phyloP scores from a whole-genome alignment of 2,888 invertebrate species.

The Ditula angustiorana region DNA sequence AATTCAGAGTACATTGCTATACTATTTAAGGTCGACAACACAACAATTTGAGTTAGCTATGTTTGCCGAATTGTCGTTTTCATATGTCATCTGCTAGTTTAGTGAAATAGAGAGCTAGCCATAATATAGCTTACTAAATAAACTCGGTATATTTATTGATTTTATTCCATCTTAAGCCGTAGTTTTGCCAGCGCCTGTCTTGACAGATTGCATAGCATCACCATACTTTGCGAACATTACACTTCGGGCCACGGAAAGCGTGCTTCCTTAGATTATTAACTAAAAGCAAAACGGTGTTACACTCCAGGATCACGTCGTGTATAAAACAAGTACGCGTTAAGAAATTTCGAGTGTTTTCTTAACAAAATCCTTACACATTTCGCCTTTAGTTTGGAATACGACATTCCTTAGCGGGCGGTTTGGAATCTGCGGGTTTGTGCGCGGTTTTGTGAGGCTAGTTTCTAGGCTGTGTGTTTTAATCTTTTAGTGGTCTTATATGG shows the following conservation, averaged over 20 bases:
- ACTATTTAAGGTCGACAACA: too few species aligned
- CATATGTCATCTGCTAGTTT: too few species aligned
- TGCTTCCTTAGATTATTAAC: conserved; percentile 58
- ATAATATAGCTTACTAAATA: too few species aligned
- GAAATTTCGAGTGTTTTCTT: conserved; percentile 54
- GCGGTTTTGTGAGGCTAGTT: background rate
- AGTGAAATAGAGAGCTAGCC: too few species aligned
- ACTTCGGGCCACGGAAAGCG: conserved; percentile 36
- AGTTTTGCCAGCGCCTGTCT: background rate
- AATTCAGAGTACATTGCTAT: too few species aligned
- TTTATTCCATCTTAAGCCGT: background rate
- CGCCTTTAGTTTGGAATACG: conserved; percentile 5
- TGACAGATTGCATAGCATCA: conserved; percentile 14
- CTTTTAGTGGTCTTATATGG: conserved; percentile 45
- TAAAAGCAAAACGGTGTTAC: conserved; percentile 74
- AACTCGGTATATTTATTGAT: too few species aligned
- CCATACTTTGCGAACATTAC: conserved; percentile 20
- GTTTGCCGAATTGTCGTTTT: too few species aligned
- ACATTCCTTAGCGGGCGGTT: conserved; percentile 23
- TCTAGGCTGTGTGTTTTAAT: conserved; percentile 49
- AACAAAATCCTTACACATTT: conserved; percentile 36
- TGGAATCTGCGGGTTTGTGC: conserved; percentile 12
- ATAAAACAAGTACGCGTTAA: conserved; percentile 62
- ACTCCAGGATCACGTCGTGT: conserved; percentile 57
- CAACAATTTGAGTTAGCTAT: too few species aligned